Evolutionary conservation across 2,113 vertebrate genomes (phyloP).

Genomic region (Collichthys lucidus): DNA sequence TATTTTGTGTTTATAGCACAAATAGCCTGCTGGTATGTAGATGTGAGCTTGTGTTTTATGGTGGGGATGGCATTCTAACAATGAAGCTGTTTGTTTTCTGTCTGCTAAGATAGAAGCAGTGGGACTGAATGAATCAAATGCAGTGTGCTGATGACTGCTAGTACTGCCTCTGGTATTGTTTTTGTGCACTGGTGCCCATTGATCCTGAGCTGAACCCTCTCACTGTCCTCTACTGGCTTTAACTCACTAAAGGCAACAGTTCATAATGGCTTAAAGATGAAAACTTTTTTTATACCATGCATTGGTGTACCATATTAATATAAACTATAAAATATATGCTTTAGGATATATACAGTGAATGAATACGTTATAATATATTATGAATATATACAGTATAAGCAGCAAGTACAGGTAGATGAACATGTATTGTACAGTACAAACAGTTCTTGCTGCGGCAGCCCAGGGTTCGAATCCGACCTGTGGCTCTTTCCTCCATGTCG

Average conservation of each 20-base stretch:
- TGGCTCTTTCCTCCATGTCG: too few species aligned
- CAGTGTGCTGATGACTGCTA: constrained; percentile 52
- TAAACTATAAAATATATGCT: not conserved
- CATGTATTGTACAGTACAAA: too few species aligned
- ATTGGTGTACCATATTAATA: constrained; percentile 6
- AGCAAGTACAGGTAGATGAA: too few species aligned
- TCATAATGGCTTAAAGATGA: constrained; percentile 37
- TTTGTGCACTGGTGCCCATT: constrained; percentile 54
- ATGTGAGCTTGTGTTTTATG: constrained; percentile 22
- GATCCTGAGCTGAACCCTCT: constrained; percentile 52
- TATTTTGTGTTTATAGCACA: not conserved
- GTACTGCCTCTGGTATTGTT: constrained; percentile 58
- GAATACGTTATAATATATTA: too few species aligned
- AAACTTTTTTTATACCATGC: constrained; percentile 17
- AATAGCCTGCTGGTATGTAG: not conserved
- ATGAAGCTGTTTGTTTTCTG: constrained; percentile 57
- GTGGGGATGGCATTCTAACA: constrained; percentile 52
- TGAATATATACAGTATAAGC: too few species aligned
- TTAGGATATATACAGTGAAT: too few species aligned
- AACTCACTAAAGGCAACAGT: constrained; percentile 30
- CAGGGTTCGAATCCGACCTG: too few species aligned
- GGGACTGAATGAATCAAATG: constrained; percentile 70
- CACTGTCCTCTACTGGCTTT: constrained; percentile 49
- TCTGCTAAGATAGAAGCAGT: constrained; percentile 52
- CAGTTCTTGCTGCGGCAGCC: too few species aligned